These are phyloP conservation scores for Meta bourneti DNA, from an alignment of 2,888 invertebrate genomes.

Conservation along the genomic window DNA sequence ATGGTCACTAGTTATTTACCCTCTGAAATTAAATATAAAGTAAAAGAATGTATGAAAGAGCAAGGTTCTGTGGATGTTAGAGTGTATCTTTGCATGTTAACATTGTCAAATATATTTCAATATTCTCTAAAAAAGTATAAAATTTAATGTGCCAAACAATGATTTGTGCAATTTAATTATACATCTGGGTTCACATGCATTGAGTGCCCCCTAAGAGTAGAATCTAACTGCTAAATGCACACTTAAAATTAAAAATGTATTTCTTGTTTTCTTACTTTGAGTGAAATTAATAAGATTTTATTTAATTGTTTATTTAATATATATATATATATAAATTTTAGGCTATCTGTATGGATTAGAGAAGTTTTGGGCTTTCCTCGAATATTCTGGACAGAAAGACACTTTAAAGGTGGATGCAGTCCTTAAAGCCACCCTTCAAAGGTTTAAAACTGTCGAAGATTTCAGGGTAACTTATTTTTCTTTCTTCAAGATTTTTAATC, in stretches of 20 bases:
- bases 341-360: slow-evolving; percentile 98
- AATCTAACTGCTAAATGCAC: too few species aligned
- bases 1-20: too few species aligned
- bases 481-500: background rate
- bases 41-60: too few species aligned
- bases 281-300: background rate
- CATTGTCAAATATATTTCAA: background rate
- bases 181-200: too few species aligned
- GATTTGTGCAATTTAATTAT: too few species aligned
- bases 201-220: too few species aligned
- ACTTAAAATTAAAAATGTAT: too few species aligned
- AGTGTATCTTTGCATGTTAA: too few species aligned
- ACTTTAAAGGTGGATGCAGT: slow-evolving; percentile 86
- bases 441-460: slow-evolving; percentile 93
- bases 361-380: slow-evolving; percentile 99
- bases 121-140: background rate
- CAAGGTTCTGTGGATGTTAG: too few species aligned
- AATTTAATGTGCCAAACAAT: background rate
- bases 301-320: background rate
- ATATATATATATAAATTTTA: slow-evolving; percentile 80
- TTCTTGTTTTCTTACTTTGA: background rate
- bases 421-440: slow-evolving; percentile 87
- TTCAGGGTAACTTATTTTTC: slow-evolving; percentile 82
- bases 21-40: too few species aligned
- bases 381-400: slow-evolving; percentile 93